Percentiles rank a stretch among this genome's conserved stretches.
These are phyloP conservation scores for Marmota flaviventris DNA, from an alignment of 2,113 vertebrate genomes.

Conservation along the genomic window DNA sequence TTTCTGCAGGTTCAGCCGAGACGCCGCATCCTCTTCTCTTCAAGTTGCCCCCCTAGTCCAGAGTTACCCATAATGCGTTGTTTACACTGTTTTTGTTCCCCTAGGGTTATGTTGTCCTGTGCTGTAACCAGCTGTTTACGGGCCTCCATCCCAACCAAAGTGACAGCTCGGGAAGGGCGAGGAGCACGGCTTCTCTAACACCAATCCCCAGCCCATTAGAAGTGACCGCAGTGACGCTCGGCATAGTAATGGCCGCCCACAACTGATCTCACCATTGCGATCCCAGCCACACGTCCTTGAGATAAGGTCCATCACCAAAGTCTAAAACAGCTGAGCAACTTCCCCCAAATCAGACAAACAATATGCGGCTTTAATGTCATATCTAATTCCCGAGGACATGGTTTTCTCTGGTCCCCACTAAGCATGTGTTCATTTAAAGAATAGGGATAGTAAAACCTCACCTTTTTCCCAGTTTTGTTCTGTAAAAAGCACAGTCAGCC, in stretches of 20 bases:
- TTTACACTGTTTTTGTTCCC: neutral
- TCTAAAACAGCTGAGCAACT: neutral
- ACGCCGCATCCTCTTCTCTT: neutral
- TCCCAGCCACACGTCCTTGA: neutral
- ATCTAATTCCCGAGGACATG: neutral
- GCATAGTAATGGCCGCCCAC: neutral
- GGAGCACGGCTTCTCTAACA: neutral
- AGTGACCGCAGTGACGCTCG: no score
- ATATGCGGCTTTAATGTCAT: neutral
- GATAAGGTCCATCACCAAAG: neutral
- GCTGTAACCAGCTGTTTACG: neutral
- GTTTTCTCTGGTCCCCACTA: neutral
- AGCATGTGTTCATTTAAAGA: conserved; percentile 54
- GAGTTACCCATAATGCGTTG: neutral
- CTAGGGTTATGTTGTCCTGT: neutral
- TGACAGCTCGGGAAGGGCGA: neutral
- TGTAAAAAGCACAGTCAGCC: neutral
- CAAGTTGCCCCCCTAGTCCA: neutral
- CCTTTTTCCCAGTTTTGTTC: neutral
- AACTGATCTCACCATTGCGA: neutral
- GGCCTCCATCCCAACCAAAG: neutral
- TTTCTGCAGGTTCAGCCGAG: neutral
- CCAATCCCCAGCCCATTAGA: neutral
- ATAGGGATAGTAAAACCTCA: neutral
- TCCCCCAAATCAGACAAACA: neutral